These are phyloP conservation scores for Hylaeus volcanicus DNA, from an alignment of 1,140 invertebrate genomes.

Conservation along the genomic window DNA sequence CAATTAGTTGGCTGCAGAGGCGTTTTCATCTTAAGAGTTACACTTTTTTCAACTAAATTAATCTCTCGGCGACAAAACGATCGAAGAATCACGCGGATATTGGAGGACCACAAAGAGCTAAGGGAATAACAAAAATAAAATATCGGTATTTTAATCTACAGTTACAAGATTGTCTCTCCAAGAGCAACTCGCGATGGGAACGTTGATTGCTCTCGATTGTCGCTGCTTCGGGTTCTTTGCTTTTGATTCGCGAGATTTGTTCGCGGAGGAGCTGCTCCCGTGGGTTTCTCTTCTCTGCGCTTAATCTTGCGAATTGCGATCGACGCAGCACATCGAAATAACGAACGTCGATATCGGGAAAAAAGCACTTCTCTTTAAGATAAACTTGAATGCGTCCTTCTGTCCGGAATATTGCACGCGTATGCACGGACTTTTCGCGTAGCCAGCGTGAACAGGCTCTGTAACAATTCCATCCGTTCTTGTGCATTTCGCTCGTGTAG, in stretches of 20 bases:
- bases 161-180: too few species aligned
- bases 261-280: neutral
- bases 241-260: neutral
- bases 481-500: neutral
- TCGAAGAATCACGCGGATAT: too few species aligned
- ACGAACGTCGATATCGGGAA: conserved; percentile 4
- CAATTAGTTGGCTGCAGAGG: too few species aligned
- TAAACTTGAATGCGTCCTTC: neutral
- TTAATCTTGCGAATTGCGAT: conserved; percentile 25
- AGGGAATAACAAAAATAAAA: neutral
- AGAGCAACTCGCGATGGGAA: too few species aligned
- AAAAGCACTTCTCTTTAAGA: conserved; percentile 5
- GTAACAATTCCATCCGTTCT: neutral
- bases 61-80: too few species aligned
- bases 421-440: neutral
- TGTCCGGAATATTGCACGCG: neutral
- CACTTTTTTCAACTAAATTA: too few species aligned
- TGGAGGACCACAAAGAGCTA: neutral
- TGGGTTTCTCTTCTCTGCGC: neutral
- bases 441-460: neutral
- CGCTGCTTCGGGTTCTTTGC: neutral
- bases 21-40: too few species aligned
- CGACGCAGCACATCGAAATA: neutral
- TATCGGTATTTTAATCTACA: too few species aligned
- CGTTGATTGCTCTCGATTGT: neutral